These are phyloP conservation scores for Mimumesa dahlbomi DNA, from an alignment of 2,888 invertebrate genomes.

Conservation along the genomic window DNA sequence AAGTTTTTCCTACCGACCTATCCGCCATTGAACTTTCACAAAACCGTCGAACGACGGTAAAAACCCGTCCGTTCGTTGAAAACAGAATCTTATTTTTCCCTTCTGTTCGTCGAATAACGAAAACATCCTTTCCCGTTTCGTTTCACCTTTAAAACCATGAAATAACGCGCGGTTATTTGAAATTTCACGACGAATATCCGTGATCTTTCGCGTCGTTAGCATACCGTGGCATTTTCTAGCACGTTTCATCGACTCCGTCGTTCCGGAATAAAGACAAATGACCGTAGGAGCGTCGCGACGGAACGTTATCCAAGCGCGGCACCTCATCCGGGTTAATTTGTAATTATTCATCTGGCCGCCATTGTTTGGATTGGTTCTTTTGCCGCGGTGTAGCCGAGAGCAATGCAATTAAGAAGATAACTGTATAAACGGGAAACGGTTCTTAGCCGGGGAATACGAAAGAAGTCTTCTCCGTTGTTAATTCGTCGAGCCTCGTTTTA, in stretches of 20 bases:
- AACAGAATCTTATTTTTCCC: no score
- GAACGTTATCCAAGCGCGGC: constrained; percentile 47
- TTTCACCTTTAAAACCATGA: no score
- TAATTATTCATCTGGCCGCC: constrained; percentile 62
- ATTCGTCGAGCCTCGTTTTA: constrained; percentile 34
- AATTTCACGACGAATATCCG: constrained; percentile 14
- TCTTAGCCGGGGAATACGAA: constrained; percentile 40
- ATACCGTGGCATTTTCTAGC: constrained; percentile 11
- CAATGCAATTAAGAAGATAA: constrained; percentile 54
- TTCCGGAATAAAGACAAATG: constrained; percentile 64
- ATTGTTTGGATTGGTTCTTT: constrained; percentile 56
- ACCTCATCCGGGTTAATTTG: constrained; percentile 63
- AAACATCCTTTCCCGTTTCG: no score
- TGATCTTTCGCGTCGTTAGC: constrained; percentile 23
- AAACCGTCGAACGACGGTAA: no score
- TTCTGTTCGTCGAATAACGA: no score
- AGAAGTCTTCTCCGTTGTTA: constrained; percentile 24
- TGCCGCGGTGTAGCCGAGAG: constrained; percentile 32
- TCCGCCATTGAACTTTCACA: no score
- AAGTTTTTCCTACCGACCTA: no score
- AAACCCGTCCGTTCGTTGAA: no score
- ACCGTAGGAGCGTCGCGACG: constrained; percentile 29
- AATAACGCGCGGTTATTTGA: constrained; percentile 16
- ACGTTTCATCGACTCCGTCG: constrained; percentile 37
- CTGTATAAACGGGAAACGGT: constrained; percentile 46